Evolutionary conservation across 2,797 vertebrate species (phyloP), one percentile per base, ranked within the genome.

Genomic region (Semaprochilodus insignis): DNA sequence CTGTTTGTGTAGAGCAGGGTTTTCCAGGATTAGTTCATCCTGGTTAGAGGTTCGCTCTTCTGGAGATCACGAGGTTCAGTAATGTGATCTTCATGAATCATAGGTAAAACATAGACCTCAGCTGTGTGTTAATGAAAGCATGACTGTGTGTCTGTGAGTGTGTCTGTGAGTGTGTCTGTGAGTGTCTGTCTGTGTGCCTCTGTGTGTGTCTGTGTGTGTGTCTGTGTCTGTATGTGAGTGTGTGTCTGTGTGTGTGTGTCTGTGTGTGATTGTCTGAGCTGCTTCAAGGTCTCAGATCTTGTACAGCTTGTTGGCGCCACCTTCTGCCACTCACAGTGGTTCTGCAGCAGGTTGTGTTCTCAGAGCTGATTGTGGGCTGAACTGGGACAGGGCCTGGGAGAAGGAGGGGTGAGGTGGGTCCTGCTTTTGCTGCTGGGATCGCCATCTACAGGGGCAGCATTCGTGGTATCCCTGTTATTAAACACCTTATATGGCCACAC

Each of bases 41-140:
- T 70, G 63, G 17, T 75, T n/a, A 16, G 14, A n/a, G 23, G 63
- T 54, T 82, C 5, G 40, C 19, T n/a, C 19, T 27, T 74, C 69
- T 54, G n/a, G 21, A 48, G 6, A 19, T 74, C 27, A 74, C 54
- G 34, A 70, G 27, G 19, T 16, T 21, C 14, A 25, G 2, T 48
- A n/a, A 0, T 65, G 51, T 65, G 48, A 69, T 70, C n/a, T 16
- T 62, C 60, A 48, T 78, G 70, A 78, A 66, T 83, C 75, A 83
- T 36, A 48, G 44, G 44, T 48, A 52, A 55, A 72, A 73, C 70
- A 66, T 40, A 78, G 51, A 67, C 31, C 10, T 48, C 1, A 48
- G 10, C 44, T 31, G 17, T 54, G 14, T 71, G 81, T 54, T 21
- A 74, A 74, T 44, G 59, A 54, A 48, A 11, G 48, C 62, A 34